These are phyloP conservation scores for Elymnias hypermnestra DNA, from an alignment of 1,140 invertebrate species.

Conservation along the genomic window DNA sequence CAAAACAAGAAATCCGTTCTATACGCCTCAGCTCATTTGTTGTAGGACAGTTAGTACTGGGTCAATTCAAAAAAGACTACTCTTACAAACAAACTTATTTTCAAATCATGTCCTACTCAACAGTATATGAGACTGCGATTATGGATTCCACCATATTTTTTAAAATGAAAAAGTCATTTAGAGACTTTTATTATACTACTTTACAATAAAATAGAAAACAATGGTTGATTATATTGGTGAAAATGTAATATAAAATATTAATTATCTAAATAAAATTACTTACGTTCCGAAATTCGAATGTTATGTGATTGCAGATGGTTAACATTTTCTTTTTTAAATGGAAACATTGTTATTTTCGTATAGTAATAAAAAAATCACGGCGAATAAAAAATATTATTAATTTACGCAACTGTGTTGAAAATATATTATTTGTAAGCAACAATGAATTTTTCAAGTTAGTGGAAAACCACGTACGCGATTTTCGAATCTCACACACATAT, in stretches of 20 bases:
- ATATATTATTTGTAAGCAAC: too few species aligned
- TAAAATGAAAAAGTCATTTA: too few species aligned
- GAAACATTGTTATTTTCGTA: conserved; percentile 36
- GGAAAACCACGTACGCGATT: conserved; percentile 20
- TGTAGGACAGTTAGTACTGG: too few species aligned
- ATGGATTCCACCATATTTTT: too few species aligned
- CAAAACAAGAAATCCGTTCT: too few species aligned
- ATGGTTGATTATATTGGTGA: not conserved
- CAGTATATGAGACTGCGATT: too few species aligned
- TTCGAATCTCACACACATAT: conserved; percentile 15
- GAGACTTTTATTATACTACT: too few species aligned
- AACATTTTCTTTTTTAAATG: conserved; percentile 46
- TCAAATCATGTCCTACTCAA: too few species aligned
- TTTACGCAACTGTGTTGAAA: not conserved
- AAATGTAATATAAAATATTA: not conserved
- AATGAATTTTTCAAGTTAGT: not conserved
- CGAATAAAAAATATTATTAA: not conserved
- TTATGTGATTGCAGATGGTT: conserved; percentile 42
- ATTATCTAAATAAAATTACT: conserved; percentile 26
- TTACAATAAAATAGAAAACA: too few species aligned
- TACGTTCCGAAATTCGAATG: conserved; percentile 49
- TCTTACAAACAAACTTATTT: too few species aligned
- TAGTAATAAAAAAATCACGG: not conserved
- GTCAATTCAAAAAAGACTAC: too few species aligned
- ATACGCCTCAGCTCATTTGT: too few species aligned